Percentiles rank a stretch among this genome's conserved stretches.
Evolutionary conservation across 2,888 invertebrate species (phyloP).

Genomic region (Eurois occulta): DNA sequence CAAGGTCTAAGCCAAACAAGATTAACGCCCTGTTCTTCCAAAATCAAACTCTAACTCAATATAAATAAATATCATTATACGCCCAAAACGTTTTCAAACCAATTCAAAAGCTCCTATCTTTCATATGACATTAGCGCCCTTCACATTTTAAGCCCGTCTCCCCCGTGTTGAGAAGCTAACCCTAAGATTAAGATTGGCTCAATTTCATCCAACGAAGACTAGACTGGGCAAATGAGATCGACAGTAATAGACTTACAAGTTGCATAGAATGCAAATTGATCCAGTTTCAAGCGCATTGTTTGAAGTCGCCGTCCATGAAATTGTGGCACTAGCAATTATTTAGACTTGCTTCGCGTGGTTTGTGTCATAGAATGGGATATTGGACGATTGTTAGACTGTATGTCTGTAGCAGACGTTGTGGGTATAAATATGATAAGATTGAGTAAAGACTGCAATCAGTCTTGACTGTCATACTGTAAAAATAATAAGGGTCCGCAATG

Average conservation of each 20-base stretch:
- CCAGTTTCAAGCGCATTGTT: constrained; percentile 47
- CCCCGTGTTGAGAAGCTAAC: constrained; percentile 49
- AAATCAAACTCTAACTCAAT: not conserved
- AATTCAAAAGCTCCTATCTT: constrained; percentile 53
- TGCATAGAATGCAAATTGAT: constrained; percentile 57
- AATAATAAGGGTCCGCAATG: not conserved
- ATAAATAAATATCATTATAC: not conserved
- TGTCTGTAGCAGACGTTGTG: not conserved
- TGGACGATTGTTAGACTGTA: not conserved
- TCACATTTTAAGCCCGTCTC: constrained; percentile 55
- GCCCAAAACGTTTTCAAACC: not conserved
- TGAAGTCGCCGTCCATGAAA: constrained; percentile 41
- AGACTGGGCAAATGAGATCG: constrained; percentile 49
- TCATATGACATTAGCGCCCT: constrained; percentile 62
- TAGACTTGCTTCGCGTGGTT: constrained; percentile 1
- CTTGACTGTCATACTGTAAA: not conserved
- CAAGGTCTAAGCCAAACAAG: not conserved
- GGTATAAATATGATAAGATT: not conserved
- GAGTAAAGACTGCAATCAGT: too few relatives aligned
- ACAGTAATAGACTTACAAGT: constrained; percentile 46
- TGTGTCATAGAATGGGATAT: not conserved
- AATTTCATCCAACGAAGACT: constrained; percentile 64
- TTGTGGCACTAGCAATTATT: constrained; percentile 40
- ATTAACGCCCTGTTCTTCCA: not conserved
- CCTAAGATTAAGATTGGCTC: constrained; percentile 70